Evolutionary conservation across 2,113 vertebrate genomes (phyloP).

Genomic region (Myanophis thanlyinensis): DNA sequence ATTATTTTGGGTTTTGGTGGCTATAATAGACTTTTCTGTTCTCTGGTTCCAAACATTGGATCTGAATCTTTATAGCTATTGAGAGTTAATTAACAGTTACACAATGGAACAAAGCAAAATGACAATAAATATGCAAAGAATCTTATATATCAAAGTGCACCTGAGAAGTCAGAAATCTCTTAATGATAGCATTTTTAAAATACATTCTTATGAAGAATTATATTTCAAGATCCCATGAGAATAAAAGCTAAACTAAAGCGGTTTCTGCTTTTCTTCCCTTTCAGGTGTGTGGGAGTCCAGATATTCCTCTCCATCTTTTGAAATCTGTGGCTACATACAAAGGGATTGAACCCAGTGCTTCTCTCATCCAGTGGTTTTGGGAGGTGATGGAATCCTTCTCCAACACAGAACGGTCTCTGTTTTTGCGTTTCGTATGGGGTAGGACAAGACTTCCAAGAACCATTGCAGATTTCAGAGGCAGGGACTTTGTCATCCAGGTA

Average conservation of each 20-base stretch:
- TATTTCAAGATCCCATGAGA: neutral
- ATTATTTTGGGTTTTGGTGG: neutral
- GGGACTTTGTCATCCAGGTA: constrained; percentile 98
- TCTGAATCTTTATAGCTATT: neutral
- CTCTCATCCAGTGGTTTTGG: constrained; percentile 98
- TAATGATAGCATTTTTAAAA: neutral
- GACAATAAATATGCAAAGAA: neutral
- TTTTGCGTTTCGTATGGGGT: constrained; percentile 97
- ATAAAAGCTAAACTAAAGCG: neutral
- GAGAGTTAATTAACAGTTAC: neutral
- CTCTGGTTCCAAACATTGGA: neutral
- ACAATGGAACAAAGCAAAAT: neutral
- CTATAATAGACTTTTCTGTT: neutral
- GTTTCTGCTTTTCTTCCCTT: accelerated
- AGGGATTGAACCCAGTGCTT: constrained; percentile 88
- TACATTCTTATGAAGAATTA: neutral
- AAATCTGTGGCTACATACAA: constrained; percentile 99
- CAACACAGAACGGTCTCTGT: constrained; percentile 94
- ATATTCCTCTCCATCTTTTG: constrained; percentile 95
- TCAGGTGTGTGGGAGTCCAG: constrained; percentile 97
- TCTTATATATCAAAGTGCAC: neutral
- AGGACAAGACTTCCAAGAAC: constrained; percentile 95
- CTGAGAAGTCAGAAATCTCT: neutral
- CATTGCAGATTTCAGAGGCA: constrained; percentile 94
- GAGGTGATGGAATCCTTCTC: constrained; percentile 99